A percentile compares a stretch with the other conserved stretches of the same genome.
Conservation (phyloP, 2,113 vertebrate genomes). For the Caloenas nicobarica region DNA sequence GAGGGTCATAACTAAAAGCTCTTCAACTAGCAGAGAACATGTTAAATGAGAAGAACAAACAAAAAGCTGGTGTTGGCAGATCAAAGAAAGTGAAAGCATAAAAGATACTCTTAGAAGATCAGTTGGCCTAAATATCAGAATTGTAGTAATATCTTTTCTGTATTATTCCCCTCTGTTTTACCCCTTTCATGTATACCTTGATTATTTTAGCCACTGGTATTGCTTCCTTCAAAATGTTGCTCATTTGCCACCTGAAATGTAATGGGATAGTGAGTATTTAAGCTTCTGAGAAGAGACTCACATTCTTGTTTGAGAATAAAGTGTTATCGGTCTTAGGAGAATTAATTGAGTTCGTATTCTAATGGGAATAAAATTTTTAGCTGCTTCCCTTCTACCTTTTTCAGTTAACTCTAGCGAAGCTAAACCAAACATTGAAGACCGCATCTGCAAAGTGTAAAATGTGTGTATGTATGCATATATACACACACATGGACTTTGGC, state of each 20-base stretch:
- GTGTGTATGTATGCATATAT: not conserved
- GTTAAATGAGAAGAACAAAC: slow-evolving; percentile 40
- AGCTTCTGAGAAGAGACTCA: not conserved
- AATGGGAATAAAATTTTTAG: not conserved
- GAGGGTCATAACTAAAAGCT: slow-evolving; percentile 17
- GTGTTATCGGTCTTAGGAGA: not conserved
- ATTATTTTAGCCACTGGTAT: slow-evolving; percentile 43
- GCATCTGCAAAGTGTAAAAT: not conserved
- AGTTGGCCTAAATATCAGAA: slow-evolving; percentile 50
- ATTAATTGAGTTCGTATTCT: not conserved
- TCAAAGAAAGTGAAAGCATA: slow-evolving; percentile 11
- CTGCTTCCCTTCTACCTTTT: not conserved
- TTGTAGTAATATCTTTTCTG: slow-evolving; percentile 25
- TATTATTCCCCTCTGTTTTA: slow-evolving; percentile 18
- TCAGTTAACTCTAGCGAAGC: not conserved
- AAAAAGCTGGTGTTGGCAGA: slow-evolving; percentile 5
- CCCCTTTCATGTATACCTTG: slow-evolving; percentile 54
- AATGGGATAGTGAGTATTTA: not conserved
- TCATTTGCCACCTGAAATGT: slow-evolving; percentile 13
- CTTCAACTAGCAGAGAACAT: not conserved
- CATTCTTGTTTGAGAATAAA: not conserved
- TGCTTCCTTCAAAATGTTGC: not conserved
- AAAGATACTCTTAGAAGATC: slow-evolving; percentile 55
- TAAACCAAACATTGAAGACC: not conserved
- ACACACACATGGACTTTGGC: rapidly evolving